Conservation (phyloP, 2,113 vertebrate genomes). For the Mixornis gularis region DNA sequence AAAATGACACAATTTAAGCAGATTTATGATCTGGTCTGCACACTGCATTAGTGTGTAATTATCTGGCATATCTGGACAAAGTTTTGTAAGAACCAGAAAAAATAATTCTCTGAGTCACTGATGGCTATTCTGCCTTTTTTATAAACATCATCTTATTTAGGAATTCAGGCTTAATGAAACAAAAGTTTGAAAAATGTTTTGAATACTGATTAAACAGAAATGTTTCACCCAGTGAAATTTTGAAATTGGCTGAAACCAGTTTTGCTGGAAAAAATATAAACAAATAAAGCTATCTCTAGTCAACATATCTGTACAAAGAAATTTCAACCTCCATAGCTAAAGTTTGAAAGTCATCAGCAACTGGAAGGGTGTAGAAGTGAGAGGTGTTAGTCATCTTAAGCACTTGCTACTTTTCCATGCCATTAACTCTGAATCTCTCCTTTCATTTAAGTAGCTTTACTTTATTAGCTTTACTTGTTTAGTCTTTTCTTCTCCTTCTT, state of each 20-base stretch:
- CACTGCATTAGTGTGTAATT: not conserved
- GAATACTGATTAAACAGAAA: not conserved
- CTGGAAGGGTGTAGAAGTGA: not conserved
- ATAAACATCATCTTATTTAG: not conserved
- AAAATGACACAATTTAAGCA: not conserved
- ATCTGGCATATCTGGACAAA: not conserved
- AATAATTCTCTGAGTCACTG: not conserved
- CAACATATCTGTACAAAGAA: rapidly evolving
- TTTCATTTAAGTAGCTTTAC: not conserved
- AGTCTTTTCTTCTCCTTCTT: not conserved
- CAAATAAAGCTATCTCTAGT: not conserved
- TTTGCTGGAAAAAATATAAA: not conserved
- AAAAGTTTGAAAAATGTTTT: not conserved
- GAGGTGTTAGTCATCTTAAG: not conserved
- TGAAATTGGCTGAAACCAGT: not conserved
- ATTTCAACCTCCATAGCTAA: not conserved
- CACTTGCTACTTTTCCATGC: not conserved
- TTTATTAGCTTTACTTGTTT: not conserved
- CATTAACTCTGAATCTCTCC: not conserved
- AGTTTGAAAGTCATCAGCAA: not conserved
- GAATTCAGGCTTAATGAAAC: not conserved
- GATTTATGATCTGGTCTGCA: not conserved
- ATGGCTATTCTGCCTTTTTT: not conserved
- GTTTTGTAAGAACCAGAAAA: not conserved
- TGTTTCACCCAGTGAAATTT: not conserved